Base-by-base conservation (phyloP, 35 echinoderm and acorn worm species). In the Ophiothrix spiculata region DNA sequence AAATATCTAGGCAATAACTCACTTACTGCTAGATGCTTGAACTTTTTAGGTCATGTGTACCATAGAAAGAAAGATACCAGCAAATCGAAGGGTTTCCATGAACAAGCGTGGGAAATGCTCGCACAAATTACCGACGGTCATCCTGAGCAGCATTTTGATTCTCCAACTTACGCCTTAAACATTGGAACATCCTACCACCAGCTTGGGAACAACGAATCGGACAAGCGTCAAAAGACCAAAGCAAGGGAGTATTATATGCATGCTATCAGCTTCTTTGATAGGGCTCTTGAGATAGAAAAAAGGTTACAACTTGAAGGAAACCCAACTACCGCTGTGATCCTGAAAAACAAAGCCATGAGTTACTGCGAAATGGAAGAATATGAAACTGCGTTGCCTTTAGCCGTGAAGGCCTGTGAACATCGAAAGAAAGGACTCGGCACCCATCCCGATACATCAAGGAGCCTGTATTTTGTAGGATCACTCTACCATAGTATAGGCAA, bases 91-190 rank as follows among this genome's bases (percentile, higher is more conserved):
- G 56, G 81, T 6, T 80, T 81, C 39, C 90, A 91, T 38, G 31
- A 80, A 19, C 35, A 86, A 49, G 83, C 90, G 4, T 91, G 90
- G 90, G 84, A 91, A 31, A 91, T 91, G 83, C 75, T 91, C 19
- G 83, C 63, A 11, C 32, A 81, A 28, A 36, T 91, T 12, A 91
- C 90, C 56, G 77, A 40, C 25, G 90, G 84, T 21, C 78, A 91
- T 56, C 90, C 90, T 33, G 83, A 91, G 84, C 76, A 91, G 56
- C 90, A 91, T 49, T 91, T 87, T 81, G 90, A 91, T 49, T 74
- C 83, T 14, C 77, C 90, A 23, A 75, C 85, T 75, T 83, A 91
- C 34, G 38, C 85, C 31, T 79, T 91, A 36, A 91, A 91, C 39
- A 91, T 91, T 11, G 90, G 90, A 13, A 78, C 90, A 37, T 79